Evolutionary conservation across 2,888 invertebrate genomes (phyloP), one percentile per base, ranked within the genome.

Genomic region (Chrysotoxum bicinctum): DNA sequence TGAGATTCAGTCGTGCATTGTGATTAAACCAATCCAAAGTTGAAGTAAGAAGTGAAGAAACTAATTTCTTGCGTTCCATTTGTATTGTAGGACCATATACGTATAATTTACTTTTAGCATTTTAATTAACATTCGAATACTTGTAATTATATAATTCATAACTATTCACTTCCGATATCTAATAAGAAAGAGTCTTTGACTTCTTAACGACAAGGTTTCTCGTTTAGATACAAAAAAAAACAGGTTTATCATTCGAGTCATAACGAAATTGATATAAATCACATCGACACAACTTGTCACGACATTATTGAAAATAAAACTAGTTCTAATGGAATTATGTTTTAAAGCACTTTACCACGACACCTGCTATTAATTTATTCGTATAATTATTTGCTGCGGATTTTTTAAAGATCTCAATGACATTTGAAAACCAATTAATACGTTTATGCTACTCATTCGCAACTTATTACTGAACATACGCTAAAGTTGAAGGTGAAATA

Each of bases 311-410:
- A 2, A 45, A 43, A 64, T 3, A 54, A 43, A 81, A 76, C 70
- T 58, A 66, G 81, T 81, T 35, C 8, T 35, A 54, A 75, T 74
- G 80, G 7, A n/a, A n/a, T n/a, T n/a, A n/a, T n/a, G n/a, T n/a
- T n/a, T n/a, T n/a, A n/a, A n/a, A n/a, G n/a, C n/a, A n/a, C n/a
- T n/a, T 10, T 21, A 50, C n/a, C n/a, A 21, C 19, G 10, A 10
- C 48, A 48, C 50, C 64, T 58, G 37, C 30, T 54, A 21, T 58
- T 45, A 21, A 35, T 37, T 37, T 30, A 16, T n/a, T 73, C 54
- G 7, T 32, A 54, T 14, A n/a, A 73, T 23, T 7, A 43, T 32
- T 30, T 35, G 10, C n/a, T 19, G 4, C 30, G 10, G 30, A 19
- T 7, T 50, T 16, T 19, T 40, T 48, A 45, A 50, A 45, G 21